Evolutionary conservation across 2,888 invertebrate species (phyloP).

Genomic region (Drosophila atripex): DNA sequence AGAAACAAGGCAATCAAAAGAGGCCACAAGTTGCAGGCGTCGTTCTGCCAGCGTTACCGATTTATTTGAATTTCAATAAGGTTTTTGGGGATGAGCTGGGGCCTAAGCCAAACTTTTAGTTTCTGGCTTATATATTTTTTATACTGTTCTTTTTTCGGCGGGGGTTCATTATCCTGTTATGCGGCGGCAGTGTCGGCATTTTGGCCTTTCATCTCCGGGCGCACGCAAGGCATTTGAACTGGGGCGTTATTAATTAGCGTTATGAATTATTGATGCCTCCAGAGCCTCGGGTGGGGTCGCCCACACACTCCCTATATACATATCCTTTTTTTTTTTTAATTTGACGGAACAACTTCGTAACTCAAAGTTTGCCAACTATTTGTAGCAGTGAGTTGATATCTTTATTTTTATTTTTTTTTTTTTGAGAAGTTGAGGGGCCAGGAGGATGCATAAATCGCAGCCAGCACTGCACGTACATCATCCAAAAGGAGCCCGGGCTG

Average conservation of each 20-base stretch:
- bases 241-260: conserved; percentile 84
- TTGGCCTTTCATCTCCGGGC: conserved; percentile 68
- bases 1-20: conserved; percentile 49
- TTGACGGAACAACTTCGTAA: neutral
- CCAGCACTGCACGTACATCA: conserved; percentile 58
- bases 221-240: conserved; percentile 61
- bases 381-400: conserved; percentile 41
- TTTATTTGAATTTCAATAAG: conserved; percentile 81
- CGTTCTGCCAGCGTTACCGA: conserved; percentile 25
- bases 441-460: conserved; percentile 76
- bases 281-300: conserved; percentile 28
- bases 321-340: neutral
- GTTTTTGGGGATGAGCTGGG: conserved; percentile 22
- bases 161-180: conserved; percentile 76
- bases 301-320: conserved; percentile 13
- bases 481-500: conserved; percentile 20
- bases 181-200: conserved; percentile 41
- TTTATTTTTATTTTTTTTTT: conserved; percentile 67
- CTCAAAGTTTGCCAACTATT: conserved; percentile 13
- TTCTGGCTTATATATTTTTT: neutral
- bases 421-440: conserved; percentile 7
- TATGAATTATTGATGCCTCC: conserved; percentile 82
- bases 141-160: neutral
- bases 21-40: conserved; percentile 22
- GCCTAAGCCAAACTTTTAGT: conserved; percentile 3